These are phyloP conservation scores for Eptatretus atami DNA, from an alignment of 2,797 vertebrate genomes.

Conservation along the genomic window DNA sequence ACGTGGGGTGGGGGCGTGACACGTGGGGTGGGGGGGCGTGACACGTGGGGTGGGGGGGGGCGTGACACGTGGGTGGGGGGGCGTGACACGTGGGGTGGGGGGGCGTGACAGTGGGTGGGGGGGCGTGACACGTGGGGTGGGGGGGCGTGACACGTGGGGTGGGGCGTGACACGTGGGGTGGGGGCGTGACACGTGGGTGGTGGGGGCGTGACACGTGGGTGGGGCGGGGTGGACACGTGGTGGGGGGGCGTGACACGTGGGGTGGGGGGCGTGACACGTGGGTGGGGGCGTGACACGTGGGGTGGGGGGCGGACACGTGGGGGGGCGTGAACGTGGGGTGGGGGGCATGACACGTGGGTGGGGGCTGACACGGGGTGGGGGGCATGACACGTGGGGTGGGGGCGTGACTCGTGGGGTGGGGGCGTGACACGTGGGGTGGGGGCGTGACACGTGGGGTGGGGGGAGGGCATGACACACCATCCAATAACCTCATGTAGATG, in stretches of 20 bases:
- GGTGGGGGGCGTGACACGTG: neutral
- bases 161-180: neutral
- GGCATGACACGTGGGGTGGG: neutral
- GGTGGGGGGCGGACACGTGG: neutral
- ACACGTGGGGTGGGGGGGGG: neutral
- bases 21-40: neutral
- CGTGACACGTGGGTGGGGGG: no score
- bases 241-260: neutral
- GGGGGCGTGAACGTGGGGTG: no score
- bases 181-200: neutral
- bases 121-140: neutral
- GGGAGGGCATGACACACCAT: neutral
- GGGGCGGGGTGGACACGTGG: no score
- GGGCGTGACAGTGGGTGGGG: neutral
- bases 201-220: neutral
- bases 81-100: neutral
- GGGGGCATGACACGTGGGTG: neutral
- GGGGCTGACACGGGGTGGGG: neutral
- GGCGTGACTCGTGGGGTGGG: neutral
- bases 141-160: neutral
- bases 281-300: conserved; percentile 14
- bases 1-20: neutral
- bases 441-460: neutral
- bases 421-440: neutral
- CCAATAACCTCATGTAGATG: neutral